phyloP scores from a whole-genome alignment of 1,140 invertebrate species.

The Cyclargus thomasi region DNA sequence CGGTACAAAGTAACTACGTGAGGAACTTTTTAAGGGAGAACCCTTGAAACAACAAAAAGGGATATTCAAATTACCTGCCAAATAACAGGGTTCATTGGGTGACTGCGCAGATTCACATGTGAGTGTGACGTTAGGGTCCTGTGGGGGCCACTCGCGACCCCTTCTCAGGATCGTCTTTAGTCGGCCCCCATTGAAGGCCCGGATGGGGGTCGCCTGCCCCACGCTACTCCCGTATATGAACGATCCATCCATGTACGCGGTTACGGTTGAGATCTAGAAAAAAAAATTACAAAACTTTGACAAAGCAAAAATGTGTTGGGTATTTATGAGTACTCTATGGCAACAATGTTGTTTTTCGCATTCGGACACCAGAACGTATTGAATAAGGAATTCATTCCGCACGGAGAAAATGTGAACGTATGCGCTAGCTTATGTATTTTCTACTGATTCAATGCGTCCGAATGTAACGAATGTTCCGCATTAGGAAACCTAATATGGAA shows the following conservation, averaged over 20 bases:
- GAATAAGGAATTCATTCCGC: no score
- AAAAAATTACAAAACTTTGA: conserved; percentile 7
- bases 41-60: neutral
- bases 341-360: no score
- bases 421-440: no score
- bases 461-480: no score
- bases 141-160: conserved; percentile 82
- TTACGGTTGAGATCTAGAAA: conserved; percentile 85
- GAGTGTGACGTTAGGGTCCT: conserved; percentile 79
- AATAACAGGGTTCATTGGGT: conserved; percentile 81
- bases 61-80: conserved; percentile 73
- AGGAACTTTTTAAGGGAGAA: neutral
- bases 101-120: conserved; percentile 77
- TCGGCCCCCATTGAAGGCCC: conserved; percentile 80
- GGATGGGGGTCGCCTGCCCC: conserved; percentile 77
- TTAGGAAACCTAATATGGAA: no score
- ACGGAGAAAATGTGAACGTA: no score
- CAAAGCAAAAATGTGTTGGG: no score
- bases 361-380: no score
- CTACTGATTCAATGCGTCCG: no score
- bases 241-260: conserved; percentile 89
- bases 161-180: conserved; percentile 78
- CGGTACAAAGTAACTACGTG: neutral
- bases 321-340: no score
- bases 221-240: conserved; percentile 87